These are phyloP conservation scores for Prionace glauca DNA, from an alignment of 2,797 vertebrate genomes.

Conservation along the genomic window DNA sequence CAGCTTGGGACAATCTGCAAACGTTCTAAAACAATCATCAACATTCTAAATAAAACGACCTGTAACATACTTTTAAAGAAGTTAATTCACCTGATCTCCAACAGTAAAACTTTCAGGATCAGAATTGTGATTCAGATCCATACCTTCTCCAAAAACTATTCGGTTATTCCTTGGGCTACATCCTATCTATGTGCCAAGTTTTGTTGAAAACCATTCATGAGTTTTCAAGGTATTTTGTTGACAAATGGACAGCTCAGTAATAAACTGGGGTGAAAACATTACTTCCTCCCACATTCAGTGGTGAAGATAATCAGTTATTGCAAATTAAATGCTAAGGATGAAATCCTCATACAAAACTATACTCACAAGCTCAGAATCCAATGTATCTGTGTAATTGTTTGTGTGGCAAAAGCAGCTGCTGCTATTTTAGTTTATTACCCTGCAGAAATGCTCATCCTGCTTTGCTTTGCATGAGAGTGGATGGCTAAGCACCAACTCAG, in stretches of 20 bases:
- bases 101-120: not conserved
- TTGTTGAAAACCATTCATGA: not conserved
- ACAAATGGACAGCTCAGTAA: not conserved
- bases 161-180: not conserved
- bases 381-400: not conserved
- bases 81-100: not conserved
- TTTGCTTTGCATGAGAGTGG: not conserved
- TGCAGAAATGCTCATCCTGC: not conserved
- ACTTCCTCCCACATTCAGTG: not conserved
- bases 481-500: not conserved
- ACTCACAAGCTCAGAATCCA: not conserved
- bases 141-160: not conserved
- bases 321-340: not conserved
- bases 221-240: not conserved
- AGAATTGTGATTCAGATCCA: not conserved
- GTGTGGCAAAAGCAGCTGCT: not conserved
- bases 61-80: not conserved
- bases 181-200: not conserved
- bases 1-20: not conserved
- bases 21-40: not conserved
- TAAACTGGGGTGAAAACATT: not conserved
- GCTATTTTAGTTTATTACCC: constrained; percentile 2
- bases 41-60: not conserved
- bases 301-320: not conserved
- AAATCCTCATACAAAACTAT: not conserved